Evolutionary conservation across 2,797 vertebrate species (phyloP), one percentile per base, ranked within the genome.

Genomic region (Paramormyrops hopkinsi): DNA sequence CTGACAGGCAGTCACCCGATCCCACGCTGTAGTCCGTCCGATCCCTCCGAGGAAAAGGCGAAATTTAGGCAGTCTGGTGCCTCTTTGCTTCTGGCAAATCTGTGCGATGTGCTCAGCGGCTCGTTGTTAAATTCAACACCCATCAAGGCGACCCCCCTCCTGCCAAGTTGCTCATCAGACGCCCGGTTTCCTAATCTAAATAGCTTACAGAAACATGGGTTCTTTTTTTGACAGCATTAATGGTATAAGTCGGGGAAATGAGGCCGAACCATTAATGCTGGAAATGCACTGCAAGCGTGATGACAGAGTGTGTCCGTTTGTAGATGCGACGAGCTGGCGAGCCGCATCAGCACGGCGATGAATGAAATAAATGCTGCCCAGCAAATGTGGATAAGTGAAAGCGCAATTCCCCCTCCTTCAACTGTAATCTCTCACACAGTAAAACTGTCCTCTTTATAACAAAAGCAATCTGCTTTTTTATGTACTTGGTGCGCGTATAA

Each of bases 11-110:
- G 83, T 85, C 83, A 51, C 93, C 94, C 90, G 88, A 92, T 93
- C 93, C 93, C 91, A 93, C 92, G 93, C 92, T 91, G 93, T 92
- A 91, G 92, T 95, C 93, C 94, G 93, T 95, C 95, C 94, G 56
- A 95, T 94, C 95, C 93, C 22, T 85, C 83, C 83, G 83, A 85
- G 83, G 83, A 85, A 85, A 51, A 51, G n/a, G 48, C 83, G 48
- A 85, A 85, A 85, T 50, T 50, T 85, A 50, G 83, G 48, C 44
- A 50, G 83, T 50, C 86, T 17, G 29, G 53, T 44, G 51, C 53
- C 25, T 41, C 33, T 59, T 33, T 56, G 50, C 53, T 54, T 54
- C 51, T 56, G 53, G 29, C 22, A 56, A 56, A 54, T 54, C 51
- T 56, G 51, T 37, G 25, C 33, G 33, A 59, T 41, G 86, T 44